Conservation (phyloP, 2,797 vertebrate species). For the Enteromius fasciolatus region DNA sequence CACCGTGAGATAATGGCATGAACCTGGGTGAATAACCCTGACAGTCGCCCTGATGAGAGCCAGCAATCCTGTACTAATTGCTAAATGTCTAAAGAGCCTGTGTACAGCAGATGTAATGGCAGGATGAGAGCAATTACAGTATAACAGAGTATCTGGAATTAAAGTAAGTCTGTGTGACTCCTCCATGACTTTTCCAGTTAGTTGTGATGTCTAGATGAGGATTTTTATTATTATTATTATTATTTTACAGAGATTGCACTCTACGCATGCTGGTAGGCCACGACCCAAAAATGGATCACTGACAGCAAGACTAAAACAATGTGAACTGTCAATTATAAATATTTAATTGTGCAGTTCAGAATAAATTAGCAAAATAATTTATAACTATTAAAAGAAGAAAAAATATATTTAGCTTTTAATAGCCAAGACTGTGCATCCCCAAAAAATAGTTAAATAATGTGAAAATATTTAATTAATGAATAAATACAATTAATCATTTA, state of each 20-base stretch:
- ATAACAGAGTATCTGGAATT: constrained; percentile 36
- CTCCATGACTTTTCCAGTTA: constrained; percentile 3
- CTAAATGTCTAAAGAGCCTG: constrained; percentile 40
- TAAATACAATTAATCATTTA: too few species aligned
- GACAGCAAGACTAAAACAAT: neutral
- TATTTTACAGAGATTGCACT: constrained; percentile 1
- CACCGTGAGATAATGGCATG: constrained; percentile 18
- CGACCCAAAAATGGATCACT: neutral
- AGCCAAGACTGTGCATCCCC: too few species aligned
- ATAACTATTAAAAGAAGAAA: neutral
- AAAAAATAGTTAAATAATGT: too few species aligned
- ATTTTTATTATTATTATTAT: neutral
- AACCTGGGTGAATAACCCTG: constrained; percentile 33
- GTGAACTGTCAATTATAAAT: neutral
- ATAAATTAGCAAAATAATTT: neutral
- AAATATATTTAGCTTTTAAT: neutral
- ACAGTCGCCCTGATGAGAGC: constrained; percentile 43
- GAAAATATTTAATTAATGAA: too few species aligned
- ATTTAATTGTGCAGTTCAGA: neutral
- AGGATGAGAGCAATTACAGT: constrained; percentile 28
- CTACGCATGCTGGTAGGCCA: neutral
- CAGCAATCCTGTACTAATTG: constrained; percentile 43
- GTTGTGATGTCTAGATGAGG: neutral
- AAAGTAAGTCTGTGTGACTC: neutral
- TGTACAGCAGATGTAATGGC: constrained; percentile 37